Base-by-base conservation (phyloP, 2,797 vertebrate genomes). In the Pseudocheirus occidentalis region DNA sequence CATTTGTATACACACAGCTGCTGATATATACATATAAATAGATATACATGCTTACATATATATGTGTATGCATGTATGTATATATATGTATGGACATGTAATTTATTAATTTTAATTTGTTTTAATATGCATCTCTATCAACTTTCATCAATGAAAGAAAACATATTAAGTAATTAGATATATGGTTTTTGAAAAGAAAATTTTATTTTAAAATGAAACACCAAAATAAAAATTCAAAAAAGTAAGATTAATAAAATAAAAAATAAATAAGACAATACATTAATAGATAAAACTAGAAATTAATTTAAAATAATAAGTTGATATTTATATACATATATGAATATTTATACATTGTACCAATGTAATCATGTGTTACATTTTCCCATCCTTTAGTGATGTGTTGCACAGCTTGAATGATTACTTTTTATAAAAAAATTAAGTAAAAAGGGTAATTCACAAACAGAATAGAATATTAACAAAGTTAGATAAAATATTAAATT, bases 31-130 rank as follows among this genome's bases (percentile, higher is more conserved):
- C 55, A 55, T 21, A 55, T 16, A 55, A 3, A 16, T 3, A 18
- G 2, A 55, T 18, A 16, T 4, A 55, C 3, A 4, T 18, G 12
- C 18, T 16, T 18, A 55, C 16, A 56, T 9, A 24, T 24, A 18
- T 1, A 56, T 59, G 1, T 62, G 0, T 62, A 4, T 34, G 34
- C 0, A 18, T n/a, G 1, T n/a, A 16, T n/a, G 16, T 16, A 10
- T 62, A 9, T 58, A 29, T 34, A 34, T n/a, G 6, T 66, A 66
- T 34, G 5, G 1, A n/a, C 16, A 18, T n/a, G 16, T n/a, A 34
- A 58, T 28, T 58, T 58, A 58, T 58, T 56, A 57, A 57, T 28
- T 66, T 14, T 62, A 4, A n/a, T n/a, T n/a, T n/a, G n/a, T 62
- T 3, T 66, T 5, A 14, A 66, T 16, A n/a, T 16, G 6, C 18